Percentiles rank a stretch among this genome's conserved stretches.
Evolutionary conservation across 2,888 invertebrate genomes (phyloP).

Genomic region (Oscheius myriophilus): DNA sequence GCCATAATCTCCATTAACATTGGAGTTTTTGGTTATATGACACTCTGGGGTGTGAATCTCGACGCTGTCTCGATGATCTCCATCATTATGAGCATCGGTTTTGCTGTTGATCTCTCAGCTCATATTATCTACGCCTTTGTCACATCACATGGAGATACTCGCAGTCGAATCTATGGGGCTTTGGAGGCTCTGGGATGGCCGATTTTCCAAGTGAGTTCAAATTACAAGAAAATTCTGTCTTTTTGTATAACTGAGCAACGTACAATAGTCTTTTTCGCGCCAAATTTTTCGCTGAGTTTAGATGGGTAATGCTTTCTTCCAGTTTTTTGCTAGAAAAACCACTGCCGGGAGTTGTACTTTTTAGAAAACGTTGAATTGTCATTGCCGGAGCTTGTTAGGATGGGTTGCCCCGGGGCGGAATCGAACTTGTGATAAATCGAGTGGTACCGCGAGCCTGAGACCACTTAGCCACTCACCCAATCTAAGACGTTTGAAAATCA

Average conservation of each 20-base stretch:
- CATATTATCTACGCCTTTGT: constrained; percentile 95
- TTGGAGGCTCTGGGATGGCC: constrained; percentile 88
- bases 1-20: constrained; percentile 91
- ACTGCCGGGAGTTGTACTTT: too few relatives aligned
- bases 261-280: not conserved
- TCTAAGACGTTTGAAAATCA: too few relatives aligned
- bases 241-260: not conserved
- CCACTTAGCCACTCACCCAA: too few relatives aligned
- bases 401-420: too few relatives aligned
- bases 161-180: constrained; percentile 84
- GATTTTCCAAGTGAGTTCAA: constrained; percentile 77
- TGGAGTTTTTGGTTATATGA: constrained; percentile 95
- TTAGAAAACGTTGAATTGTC: too few relatives aligned
- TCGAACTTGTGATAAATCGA: too few relatives aligned
- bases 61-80: constrained; percentile 89
- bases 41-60: constrained; percentile 88
- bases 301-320: too few relatives aligned
- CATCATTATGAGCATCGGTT: constrained; percentile 94
- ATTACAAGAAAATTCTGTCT: too few relatives aligned
- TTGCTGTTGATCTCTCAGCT: constrained; percentile 88
- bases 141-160: constrained; percentile 83
- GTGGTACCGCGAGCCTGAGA: too few relatives aligned
- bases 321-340: too few relatives aligned
- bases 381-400: too few relatives aligned
- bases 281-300: too few relatives aligned